Evolutionary conservation across 2,797 vertebrate species (phyloP), one percentile per base, ranked within the genome.

Genomic region (Neosalanx taihuensis): DNA sequence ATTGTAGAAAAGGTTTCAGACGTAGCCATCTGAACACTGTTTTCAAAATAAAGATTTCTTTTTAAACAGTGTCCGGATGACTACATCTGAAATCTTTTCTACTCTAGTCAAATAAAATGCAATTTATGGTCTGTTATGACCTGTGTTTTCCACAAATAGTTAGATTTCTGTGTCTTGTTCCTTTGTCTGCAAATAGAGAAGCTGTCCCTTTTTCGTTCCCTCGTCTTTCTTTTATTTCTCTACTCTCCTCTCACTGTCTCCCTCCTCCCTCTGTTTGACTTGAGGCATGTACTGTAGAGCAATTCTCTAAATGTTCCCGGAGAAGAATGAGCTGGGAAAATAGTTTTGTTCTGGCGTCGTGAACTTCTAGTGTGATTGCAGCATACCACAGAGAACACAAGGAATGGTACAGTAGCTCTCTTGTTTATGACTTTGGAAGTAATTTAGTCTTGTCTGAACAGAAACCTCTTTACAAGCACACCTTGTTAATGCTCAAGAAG

Each of bases 101-200:
- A 26, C 70, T 74, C 67, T 60, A 80, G 77, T 78, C 80, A 80
- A 81, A 80, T 79, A 79, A 75, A n/a, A 56, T 17, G 18, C 18
- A 17, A 56, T 4, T 7, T 7, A 56, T n/a, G 15, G 23, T 33
- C 23, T 60, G 23, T 23, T 60, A 9, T 60, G 17, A 15, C 30
- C 15, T 17, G 61, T 35, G 30, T 35, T 63, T 30, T 66, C 57
- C 62, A 65, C 3, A 68, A 71, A 72, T 9, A 49, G 37, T 31
- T 31, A 58, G 31, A 26, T 58, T 49, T 58, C 62, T 46, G 58
- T 35, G 7, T 60, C 61, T 49, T 57, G 58, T 60, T 31, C 26
- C 58, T 64, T 18, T 35, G 63, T 56, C 51, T 56, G 18, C 51
- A 17, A 56, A 56, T 56, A n/a, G 18, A 56, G 51, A 46, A 46